Evolutionary conservation across 2,113 vertebrate genomes (phyloP).

Genomic region (Stigmatopora argus): DNA sequence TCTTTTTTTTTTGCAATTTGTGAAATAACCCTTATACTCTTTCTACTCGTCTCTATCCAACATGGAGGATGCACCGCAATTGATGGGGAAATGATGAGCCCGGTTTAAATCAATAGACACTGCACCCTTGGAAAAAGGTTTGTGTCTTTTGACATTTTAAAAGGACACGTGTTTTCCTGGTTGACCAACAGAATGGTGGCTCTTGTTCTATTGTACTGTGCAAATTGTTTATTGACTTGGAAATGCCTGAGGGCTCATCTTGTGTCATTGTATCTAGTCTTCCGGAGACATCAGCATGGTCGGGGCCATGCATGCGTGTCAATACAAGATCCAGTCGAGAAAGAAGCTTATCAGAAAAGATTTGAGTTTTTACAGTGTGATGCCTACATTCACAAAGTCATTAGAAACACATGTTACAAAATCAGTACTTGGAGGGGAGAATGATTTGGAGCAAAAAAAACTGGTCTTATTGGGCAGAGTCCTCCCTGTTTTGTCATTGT

Average conservation of each 20-base stretch:
- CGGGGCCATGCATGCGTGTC: slow-evolving; percentile 27
- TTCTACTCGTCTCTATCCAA: slow-evolving; percentile 29
- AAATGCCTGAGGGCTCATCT: slow-evolving; percentile 28
- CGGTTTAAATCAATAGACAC: slow-evolving; percentile 60
- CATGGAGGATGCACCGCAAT: slow-evolving; percentile 37
- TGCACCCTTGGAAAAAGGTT: slow-evolving; percentile 36
- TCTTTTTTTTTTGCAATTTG: slow-evolving; percentile 39
- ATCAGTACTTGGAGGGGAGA: too few relatives aligned
- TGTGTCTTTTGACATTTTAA: slow-evolving; percentile 64
- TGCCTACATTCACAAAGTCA: not conserved
- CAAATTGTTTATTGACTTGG: slow-evolving; percentile 69
- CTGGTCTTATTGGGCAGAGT: too few relatives aligned
- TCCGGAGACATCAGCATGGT: slow-evolving; percentile 39
- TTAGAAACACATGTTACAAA: not conserved
- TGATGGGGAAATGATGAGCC: slow-evolving; percentile 56
- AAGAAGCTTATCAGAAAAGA: not conserved
- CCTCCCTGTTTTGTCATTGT: too few relatives aligned
- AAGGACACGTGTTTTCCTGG: slow-evolving; percentile 49
- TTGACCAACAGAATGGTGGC: slow-evolving; percentile 45
- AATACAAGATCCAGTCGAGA: slow-evolving; percentile 37
- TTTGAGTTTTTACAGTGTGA: not conserved
- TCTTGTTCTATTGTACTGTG: slow-evolving; percentile 63
- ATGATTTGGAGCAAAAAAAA: too few relatives aligned
- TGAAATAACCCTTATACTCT: slow-evolving; percentile 20
- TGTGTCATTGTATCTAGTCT: slow-evolving; percentile 31